Base-by-base conservation (phyloP, 2,113 vertebrate species). In the Ibidorhyncha struthersii region DNA sequence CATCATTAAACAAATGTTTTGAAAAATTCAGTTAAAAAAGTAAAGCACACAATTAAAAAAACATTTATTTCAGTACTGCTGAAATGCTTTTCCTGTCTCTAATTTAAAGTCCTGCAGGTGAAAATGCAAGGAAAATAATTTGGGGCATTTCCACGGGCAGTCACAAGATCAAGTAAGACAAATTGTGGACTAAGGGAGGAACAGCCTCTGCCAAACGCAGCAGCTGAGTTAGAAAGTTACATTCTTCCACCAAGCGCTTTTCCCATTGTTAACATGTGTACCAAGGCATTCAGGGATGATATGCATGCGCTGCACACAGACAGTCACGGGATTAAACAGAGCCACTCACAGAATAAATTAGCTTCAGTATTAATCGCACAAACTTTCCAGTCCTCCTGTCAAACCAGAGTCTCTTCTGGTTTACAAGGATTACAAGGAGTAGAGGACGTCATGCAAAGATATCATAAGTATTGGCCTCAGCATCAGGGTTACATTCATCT, bases 221-320 rank as follows among this genome's bases (percentile, higher is more conserved):
- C 96, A 97, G 94, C 92, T 97, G 96, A 94, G 82, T 80, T 91
- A 72, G 82, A 90, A 96, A 96, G 89, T 95, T 71, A 97, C 94
- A 92, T 96, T 96, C 86, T 96, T 96, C 89, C 89, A 96, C 56
- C 41, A 32, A 95, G 84, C 38, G n/a, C 81, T 96, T 96, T 95
- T 77, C 89, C 93, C 94, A 73, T 89, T 95, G 91, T 90, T 95
- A 94, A 93, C 94, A 95, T n/a, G 82, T 96, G 95, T 73, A 94
- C 58, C 83, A 92, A 89, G 59, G 91, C 85, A 96, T 74, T 92
- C 0, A 5, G 72, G 85, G 89, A 92, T 93, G 95, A 97, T 76
- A 89, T 89, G 82, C 87, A 90, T 93, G 87, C 14, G 0, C 78
- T 77, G 84, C 93, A 90, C 91, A 96, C 90, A 93, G 62, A 61